phyloP scores from a whole-genome alignment of 2,113 vertebrate genomes.

The Barnardius zonarius region DNA sequence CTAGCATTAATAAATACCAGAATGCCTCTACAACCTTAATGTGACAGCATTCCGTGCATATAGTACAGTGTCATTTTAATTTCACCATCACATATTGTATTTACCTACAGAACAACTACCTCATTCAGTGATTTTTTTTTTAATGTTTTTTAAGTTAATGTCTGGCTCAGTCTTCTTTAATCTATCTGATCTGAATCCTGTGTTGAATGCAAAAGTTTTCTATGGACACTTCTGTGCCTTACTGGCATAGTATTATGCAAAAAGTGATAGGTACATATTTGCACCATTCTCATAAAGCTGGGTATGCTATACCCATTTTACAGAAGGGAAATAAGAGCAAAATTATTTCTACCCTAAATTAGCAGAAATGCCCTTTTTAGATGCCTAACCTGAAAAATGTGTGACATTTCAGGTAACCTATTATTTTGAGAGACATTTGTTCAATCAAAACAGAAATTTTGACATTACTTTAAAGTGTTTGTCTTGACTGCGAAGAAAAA shows the following conservation, averaged over 20 bases:
- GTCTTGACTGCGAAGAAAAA: neutral
- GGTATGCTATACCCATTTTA: neutral
- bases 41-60: neutral
- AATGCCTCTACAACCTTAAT: neutral
- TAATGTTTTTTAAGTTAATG: neutral
- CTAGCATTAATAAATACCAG: neutral
- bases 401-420: neutral
- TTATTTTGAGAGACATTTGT: neutral
- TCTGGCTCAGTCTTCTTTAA: neutral
- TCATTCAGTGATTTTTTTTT: neutral
- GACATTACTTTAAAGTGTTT: neutral
- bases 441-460: neutral
- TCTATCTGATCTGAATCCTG: neutral
- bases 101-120: neutral
- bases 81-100: neutral
- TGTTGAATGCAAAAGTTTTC: neutral
- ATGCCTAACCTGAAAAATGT: neutral
- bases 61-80: neutral
- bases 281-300: neutral
- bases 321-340: neutral
- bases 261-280: neutral
- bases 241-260: neutral
- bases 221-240: neutral
- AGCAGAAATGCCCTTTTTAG: neutral
- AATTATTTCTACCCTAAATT: neutral